Base-by-base conservation (phyloP, 1,140 invertebrate species). In the Drosophila albomicans region DNA sequence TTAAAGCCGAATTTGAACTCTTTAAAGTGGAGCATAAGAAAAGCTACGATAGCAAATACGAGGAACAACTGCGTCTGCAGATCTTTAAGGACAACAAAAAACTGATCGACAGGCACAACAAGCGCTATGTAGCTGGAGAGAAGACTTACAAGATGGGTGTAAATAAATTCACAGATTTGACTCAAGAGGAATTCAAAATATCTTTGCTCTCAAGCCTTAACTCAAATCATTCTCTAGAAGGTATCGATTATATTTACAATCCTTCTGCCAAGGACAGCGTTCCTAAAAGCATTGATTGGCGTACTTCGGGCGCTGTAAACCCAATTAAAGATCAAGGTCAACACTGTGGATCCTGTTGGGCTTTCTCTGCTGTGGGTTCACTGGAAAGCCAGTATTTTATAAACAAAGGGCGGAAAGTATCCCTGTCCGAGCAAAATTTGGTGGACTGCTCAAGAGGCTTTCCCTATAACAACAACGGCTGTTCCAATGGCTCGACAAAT, bases 141-240 rank as follows among this genome's bases (percentile, higher is more conserved):
- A 94, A 95, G 35, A 78, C 93, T 1, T 97, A 94, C 91, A 94
- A 94, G 79, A 82, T 97, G 56, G 94, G 92, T 32, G 92, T 97
- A 78, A 98, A 98, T 93, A 95, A 97, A 90, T 98, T 95, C 91
- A 95, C 95, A 30, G 97, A 98, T 93, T n/a, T n/a, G n/a, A n/a
- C n/a, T n/a, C n/a, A n/a, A n/a, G n/a, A 94, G 79, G 97, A 98
- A 93, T 97, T 98, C 91, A 70, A 61, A 7, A 41, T 3, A 2
- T 8, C 41, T 2, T 41, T 59, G 56, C 66, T 69, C 1, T 15
- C 46, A 11, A 52, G 20, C 11, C 5, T 35, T 8, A 35, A 35
- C 8, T 1, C 32, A 6, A 35, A 35, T 6, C 1, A 35, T 2
- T 7, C 11, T 3, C 43, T 2, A 11, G 5, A 45, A 7, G 43